Percentiles rank a stretch among this genome's conserved stretches.
phyloP scores from a whole-genome alignment of 2,888 invertebrate genomes.

The Athetis lepigone region DNA sequence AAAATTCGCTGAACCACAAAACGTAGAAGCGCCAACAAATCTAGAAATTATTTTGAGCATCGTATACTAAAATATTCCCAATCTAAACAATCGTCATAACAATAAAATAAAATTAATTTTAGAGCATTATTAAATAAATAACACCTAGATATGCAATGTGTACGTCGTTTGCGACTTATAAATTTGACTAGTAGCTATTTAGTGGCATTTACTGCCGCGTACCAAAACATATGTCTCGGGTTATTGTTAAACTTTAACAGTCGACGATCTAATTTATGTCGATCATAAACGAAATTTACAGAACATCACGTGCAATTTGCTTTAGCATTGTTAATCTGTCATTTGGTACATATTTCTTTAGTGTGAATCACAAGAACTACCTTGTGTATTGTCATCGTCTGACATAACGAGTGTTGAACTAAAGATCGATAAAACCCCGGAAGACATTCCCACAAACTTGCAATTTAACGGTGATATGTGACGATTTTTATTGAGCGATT shows the following conservation, averaged over 20 bases:
- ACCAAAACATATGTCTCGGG: constrained; percentile 56
- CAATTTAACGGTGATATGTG: constrained; percentile 48
- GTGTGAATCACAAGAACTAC: constrained; percentile 14
- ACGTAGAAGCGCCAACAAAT: neutral
- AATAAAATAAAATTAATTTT: constrained; percentile 60
- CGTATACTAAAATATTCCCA: constrained; percentile 7
- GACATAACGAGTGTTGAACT: constrained; percentile 36
- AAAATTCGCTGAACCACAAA: neutral
- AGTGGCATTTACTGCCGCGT: constrained; percentile 59
- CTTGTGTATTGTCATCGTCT: no score
- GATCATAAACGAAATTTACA: constrained; percentile 52
- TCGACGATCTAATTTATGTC: constrained; percentile 57
- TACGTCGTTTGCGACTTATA: constrained; percentile 63
- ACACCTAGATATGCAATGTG: constrained; percentile 55
- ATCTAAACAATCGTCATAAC: constrained; percentile 48
- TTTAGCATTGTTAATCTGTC: constrained; percentile 36
- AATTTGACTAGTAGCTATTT: constrained; percentile 64
- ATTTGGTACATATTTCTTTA: neutral
- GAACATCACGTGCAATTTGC: constrained; percentile 33
- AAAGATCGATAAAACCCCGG: constrained; percentile 34
- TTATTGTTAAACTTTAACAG: constrained; percentile 63
- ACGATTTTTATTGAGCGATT: constrained; percentile 65
- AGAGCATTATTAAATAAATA: constrained; percentile 59
- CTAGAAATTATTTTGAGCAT: constrained; percentile 5
- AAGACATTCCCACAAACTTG: constrained; percentile 44